Percentiles rank a stretch among this genome's conserved stretches.
These are phyloP conservation scores for Hozukius guyotensis DNA, from an alignment of 2,797 vertebrate species.

Conservation along the genomic window DNA sequence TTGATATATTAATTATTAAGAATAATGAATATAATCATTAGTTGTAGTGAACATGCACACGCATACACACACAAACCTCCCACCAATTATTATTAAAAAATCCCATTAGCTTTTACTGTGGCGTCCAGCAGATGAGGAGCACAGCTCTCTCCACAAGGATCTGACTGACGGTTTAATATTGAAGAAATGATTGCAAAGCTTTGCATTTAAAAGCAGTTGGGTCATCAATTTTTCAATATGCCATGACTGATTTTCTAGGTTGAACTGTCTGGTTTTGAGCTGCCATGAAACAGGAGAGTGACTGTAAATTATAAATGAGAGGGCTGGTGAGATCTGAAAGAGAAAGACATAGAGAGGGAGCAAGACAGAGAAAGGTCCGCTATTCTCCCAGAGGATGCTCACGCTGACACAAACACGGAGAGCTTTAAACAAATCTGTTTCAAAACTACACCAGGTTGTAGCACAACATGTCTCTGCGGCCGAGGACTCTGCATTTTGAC, in stretches of 20 bases:
- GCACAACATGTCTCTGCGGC: not conserved
- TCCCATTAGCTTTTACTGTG: constrained; percentile 35
- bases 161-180: constrained; percentile 52
- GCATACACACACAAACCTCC: not conserved
- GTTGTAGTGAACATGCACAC: not conserved
- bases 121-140: constrained; percentile 34
- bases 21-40: not conserved
- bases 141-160: constrained; percentile 18
- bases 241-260: constrained; percentile 72
- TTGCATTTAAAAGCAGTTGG: constrained; percentile 73
- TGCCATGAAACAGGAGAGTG: constrained; percentile 78
- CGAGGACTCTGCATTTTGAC: not conserved
- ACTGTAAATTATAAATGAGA: constrained; percentile 81
- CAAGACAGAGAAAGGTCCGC: constrained; percentile 20
- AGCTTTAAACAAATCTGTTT: constrained; percentile 31
- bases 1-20: not conserved
- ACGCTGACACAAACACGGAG: constrained; percentile 11
- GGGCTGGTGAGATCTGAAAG: constrained; percentile 58
- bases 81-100: constrained; percentile 50
- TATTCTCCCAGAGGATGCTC: constrained; percentile 33
- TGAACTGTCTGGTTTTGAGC: constrained; percentile 66
- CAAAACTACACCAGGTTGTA: not conserved
- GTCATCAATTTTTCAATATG: constrained; percentile 76
- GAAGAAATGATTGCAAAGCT: constrained; percentile 57
- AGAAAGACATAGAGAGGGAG: constrained; percentile 31